phyloP scores from a whole-genome alignment of 2,113 vertebrate genomes.

The Ictalurus furcatus region DNA sequence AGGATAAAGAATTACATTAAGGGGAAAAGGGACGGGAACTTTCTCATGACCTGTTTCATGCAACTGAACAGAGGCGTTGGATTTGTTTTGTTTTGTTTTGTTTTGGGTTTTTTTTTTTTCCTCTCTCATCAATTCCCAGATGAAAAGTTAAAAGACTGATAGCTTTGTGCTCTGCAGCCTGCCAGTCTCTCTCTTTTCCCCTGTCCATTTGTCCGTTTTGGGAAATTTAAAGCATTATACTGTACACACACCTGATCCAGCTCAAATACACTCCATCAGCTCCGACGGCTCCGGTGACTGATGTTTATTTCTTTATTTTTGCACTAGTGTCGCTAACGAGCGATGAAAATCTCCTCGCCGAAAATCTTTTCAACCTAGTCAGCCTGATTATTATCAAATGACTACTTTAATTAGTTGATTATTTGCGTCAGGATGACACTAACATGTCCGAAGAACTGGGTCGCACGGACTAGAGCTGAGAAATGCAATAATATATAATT shows the following conservation, averaged over 20 bases:
- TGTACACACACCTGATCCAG: neutral
- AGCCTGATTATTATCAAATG: neutral
- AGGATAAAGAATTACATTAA: conserved; percentile 36
- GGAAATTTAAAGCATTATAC: neutral
- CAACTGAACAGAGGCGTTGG: conserved; percentile 9
- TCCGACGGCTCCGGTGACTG: neutral
- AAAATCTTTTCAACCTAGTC: neutral
- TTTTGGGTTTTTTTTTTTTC: neutral
- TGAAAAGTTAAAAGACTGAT: conserved; percentile 4
- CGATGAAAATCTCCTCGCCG: neutral
- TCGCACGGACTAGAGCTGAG: neutral
- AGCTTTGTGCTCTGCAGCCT: neutral
- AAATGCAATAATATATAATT: neutral
- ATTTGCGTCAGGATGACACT: neutral
- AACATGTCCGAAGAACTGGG: neutral
- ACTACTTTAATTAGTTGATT: neutral
- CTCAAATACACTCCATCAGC: neutral
- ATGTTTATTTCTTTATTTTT: neutral
- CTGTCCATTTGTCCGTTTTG: neutral
- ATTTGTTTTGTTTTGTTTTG: neutral
- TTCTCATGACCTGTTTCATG: conserved; percentile 49
- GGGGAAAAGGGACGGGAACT: conserved; percentile 37
- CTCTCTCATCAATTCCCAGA: conserved; percentile 10
- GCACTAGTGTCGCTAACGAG: neutral
- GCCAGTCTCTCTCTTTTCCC: neutral